These are phyloP conservation scores for Zele albiditarsus DNA, from an alignment of 2,888 invertebrate genomes.

Conservation along the genomic window DNA sequence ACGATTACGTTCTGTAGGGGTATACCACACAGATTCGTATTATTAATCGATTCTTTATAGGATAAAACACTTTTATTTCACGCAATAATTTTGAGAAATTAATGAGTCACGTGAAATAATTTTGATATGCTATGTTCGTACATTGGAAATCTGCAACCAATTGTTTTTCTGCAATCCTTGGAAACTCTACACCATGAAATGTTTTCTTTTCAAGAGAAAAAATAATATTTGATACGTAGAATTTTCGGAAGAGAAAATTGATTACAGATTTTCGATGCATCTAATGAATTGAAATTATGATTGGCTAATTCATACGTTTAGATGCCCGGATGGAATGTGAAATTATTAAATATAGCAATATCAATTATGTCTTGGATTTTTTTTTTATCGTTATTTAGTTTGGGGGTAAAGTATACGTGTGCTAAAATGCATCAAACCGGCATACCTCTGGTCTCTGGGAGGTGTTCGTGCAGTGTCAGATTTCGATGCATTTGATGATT, in stretches of 20 bases:
- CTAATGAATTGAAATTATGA: too few relatives aligned
- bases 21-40: slow-evolving; percentile 72
- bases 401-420: background rate
- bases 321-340: background rate
- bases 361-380: background rate
- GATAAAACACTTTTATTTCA: slow-evolving; percentile 37
- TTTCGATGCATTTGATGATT: slow-evolving; percentile 49
- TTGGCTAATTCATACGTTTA: too few relatives aligned
- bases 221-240: too few relatives aligned
- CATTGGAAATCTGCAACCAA: background rate
- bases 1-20: slow-evolving; percentile 73
- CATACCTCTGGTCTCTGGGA: slow-evolving; percentile 70
- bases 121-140: background rate
- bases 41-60: slow-evolving; percentile 66
- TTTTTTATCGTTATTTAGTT: background rate
- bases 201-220: too few relatives aligned
- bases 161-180: too few relatives aligned
- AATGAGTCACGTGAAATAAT: background rate
- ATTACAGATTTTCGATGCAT: too few relatives aligned
- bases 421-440: slow-evolving; percentile 60
- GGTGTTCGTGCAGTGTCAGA: slow-evolving; percentile 60
- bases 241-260: too few relatives aligned
- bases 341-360: background rate
- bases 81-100: background rate
- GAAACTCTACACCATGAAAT: too few relatives aligned